phyloP scores from a whole-genome alignment of 2,888 invertebrate genomes.

The Pogonocherus hispidulus region DNA sequence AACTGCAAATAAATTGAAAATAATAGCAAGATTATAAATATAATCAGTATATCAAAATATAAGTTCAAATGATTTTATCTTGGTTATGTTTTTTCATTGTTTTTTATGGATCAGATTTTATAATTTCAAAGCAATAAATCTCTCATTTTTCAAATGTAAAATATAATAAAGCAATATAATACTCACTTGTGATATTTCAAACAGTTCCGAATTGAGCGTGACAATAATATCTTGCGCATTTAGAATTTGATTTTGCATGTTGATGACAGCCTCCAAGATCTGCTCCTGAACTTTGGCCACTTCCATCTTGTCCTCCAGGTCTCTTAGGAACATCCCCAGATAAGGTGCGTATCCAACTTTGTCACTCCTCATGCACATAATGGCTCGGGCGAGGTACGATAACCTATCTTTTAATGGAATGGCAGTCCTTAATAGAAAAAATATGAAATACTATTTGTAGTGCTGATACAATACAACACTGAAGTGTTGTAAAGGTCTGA shows the following conservation, averaged over 20 bases:
- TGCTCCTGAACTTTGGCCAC: constrained; percentile 87
- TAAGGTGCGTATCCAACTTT: constrained; percentile 80
- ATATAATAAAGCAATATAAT: not conserved
- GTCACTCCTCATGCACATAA: constrained; percentile 95
- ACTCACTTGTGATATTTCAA: constrained; percentile 86
- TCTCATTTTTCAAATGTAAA: too few relatives aligned
- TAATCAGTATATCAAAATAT: too few relatives aligned
- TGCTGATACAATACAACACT: too few relatives aligned
- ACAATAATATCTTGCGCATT: constrained; percentile 73
- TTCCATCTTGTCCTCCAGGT: constrained; percentile 94
- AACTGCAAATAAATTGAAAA: constrained; percentile 70
- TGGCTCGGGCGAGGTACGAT: constrained; percentile 92
- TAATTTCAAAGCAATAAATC: too few relatives aligned
- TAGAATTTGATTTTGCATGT: constrained; percentile 64
- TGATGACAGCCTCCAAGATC: constrained; percentile 77
- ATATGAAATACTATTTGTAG: too few relatives aligned
- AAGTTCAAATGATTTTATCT: too few relatives aligned
- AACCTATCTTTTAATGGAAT: constrained; percentile 85
- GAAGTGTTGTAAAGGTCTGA: too few relatives aligned
- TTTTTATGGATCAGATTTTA: too few relatives aligned
- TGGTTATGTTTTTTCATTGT: too few relatives aligned
- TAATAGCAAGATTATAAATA: not conserved
- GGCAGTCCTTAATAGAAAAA: too few relatives aligned
- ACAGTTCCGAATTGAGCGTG: constrained; percentile 84
- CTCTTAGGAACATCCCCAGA: constrained; percentile 85